Percentiles rank a stretch among this genome's conserved stretches.
phyloP scores from a whole-genome alignment of 2,797 vertebrate species.

The Glyptemys insculpta region DNA sequence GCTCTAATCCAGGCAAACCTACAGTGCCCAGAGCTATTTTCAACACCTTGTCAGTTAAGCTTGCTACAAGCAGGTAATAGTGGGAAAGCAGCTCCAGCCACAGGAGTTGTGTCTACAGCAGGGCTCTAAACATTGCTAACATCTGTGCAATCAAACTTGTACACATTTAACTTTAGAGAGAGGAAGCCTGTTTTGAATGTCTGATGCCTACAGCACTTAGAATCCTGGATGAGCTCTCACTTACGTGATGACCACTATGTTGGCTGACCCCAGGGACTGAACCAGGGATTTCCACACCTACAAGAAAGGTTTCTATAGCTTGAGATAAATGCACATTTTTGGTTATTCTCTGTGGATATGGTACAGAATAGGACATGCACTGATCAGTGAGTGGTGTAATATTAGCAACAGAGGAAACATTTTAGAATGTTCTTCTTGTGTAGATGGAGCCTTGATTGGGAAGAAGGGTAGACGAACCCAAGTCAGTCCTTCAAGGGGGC shows the following conservation, averaged over 20 bases:
- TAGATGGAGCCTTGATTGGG: background rate
- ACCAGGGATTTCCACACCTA: background rate
- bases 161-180: background rate
- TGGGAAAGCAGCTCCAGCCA: background rate
- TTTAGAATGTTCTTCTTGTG: background rate
- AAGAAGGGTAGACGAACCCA: background rate
- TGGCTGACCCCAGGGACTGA: background rate
- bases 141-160: background rate
- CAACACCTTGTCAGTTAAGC: background rate
- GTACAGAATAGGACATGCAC: background rate
- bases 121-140: background rate
- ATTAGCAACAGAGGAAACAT: background rate
- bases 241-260: background rate
- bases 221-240: background rate
- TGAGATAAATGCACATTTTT: background rate
- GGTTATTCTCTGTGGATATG: background rate
- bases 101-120: background rate
- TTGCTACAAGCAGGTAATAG: too few species aligned
- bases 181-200: background rate
- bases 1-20: background rate
- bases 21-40: background rate
- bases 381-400: background rate
- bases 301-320: background rate
- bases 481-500: background rate
- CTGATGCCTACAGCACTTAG: background rate